These are phyloP conservation scores for Ciona savignyi DNA, from an alignment of 23 tunicate genomes.

Conservation along the genomic window DNA sequence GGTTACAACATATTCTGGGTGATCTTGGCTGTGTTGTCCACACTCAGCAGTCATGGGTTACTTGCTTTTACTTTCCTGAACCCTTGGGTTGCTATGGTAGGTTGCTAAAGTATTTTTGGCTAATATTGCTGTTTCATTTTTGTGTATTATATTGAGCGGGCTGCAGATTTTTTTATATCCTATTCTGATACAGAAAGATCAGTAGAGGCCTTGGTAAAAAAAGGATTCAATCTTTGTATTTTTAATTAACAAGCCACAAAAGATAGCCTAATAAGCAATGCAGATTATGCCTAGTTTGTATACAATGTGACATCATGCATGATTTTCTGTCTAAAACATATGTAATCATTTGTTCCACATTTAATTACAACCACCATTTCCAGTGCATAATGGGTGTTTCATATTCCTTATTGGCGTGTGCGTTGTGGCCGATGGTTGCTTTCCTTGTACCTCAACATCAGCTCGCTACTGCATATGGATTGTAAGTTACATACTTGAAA, in stretches of 20 bases:
- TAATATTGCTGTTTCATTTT: background rate
- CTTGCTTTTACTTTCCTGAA: conserved; percentile 73
- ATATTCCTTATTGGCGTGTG: conserved; percentile 82
- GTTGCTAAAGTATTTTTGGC: conserved; percentile 13
- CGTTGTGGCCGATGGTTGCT: conserved; percentile 96
- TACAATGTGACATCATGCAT: too few relatives aligned
- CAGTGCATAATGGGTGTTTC: conserved; percentile 68
- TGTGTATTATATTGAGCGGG: background rate
- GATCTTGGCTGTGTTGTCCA: conserved; percentile 45
- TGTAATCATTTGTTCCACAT: background rate
- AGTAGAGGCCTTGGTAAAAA: too few relatives aligned
- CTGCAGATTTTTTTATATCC: too few relatives aligned
- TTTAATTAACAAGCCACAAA: too few relatives aligned
- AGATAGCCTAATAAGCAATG: too few relatives aligned
- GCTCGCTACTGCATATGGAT: conserved; percentile 92
- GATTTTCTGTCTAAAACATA: too few relatives aligned
- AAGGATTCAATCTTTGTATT: too few relatives aligned
- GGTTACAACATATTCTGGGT: conserved; percentile 78
- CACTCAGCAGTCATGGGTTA: conserved; percentile 47
- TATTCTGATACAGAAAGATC: too few relatives aligned
- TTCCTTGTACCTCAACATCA: conserved; percentile 81
- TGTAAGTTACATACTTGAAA: conserved; percentile 27
- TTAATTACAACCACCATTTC: background rate
- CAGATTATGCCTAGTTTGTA: too few relatives aligned
- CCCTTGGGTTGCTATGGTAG: conserved; percentile 94